Conservation (phyloP, 2,797 vertebrate species). For the Helostoma temminkii region DNA sequence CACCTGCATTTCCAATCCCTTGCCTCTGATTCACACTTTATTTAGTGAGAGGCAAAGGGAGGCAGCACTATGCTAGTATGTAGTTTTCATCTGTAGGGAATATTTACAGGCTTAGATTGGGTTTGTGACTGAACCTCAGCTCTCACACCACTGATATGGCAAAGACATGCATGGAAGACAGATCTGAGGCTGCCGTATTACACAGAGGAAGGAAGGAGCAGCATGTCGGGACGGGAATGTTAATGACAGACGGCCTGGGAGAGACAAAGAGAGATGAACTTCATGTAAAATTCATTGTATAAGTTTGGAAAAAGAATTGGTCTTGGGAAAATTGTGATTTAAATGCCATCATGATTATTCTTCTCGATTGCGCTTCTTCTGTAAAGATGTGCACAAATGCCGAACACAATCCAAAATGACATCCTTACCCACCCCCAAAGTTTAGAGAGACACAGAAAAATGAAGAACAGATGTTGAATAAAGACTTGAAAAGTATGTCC, state of each 20-base stretch:
- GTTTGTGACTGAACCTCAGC: conserved; percentile 52
- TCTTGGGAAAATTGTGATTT: conserved; percentile 53
- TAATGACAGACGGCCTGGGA: conserved; percentile 56
- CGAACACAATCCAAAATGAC: conserved; percentile 24
- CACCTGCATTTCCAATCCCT: conserved; percentile 36
- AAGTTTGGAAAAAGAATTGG: conserved; percentile 57
- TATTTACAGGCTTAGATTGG: conserved; percentile 60
- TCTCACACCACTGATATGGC: conserved; percentile 54
- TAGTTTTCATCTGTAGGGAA: conserved; percentile 58
- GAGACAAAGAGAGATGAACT: conserved; percentile 48
- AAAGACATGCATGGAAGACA: conserved; percentile 52
- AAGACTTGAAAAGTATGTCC: conserved; percentile 24
- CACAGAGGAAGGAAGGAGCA: conserved; percentile 48
- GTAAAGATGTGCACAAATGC: conserved; percentile 37
- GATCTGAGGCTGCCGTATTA: conserved; percentile 53
- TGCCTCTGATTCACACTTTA: conserved; percentile 53
- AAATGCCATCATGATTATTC: conserved; percentile 34
- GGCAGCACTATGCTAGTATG: conserved; percentile 29
- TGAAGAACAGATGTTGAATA: conserved; percentile 31
- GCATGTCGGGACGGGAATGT: conserved; percentile 64
- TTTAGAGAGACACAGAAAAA: conserved; percentile 26
- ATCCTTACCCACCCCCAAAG: conserved; percentile 20
- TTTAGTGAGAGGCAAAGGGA: conserved; percentile 37
- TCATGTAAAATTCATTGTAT: conserved; percentile 73
- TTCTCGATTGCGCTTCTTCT: conserved; percentile 27